These are phyloP conservation scores for Toxostoma redivivum DNA, from an alignment of 2,113 vertebrate species.

Conservation along the genomic window DNA sequence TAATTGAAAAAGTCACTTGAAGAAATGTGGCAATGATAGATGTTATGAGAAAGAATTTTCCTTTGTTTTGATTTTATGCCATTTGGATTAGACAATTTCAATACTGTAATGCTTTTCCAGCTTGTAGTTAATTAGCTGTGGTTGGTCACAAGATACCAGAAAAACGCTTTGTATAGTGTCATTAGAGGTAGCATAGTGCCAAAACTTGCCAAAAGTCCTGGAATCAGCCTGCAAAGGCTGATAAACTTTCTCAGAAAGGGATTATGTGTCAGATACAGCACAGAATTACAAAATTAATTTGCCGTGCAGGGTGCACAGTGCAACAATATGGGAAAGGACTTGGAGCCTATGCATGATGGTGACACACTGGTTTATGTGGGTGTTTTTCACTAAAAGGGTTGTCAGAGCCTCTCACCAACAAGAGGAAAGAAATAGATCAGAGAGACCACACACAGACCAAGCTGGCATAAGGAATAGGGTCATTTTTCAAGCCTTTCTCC, in stretches of 20 bases:
- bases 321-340: background rate
- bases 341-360: background rate
- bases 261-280: background rate
- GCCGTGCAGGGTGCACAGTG: background rate
- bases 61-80: background rate
- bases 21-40: background rate
- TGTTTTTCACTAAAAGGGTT: slow-evolving; percentile 8
- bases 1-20: background rate
- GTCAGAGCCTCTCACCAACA: background rate
- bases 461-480: background rate
- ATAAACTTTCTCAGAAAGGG: slow-evolving; percentile 2
- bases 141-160: background rate
- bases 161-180: background rate
- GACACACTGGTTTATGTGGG: background rate
- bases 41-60: background rate
- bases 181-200: background rate
- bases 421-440: slow-evolving; percentile 4
- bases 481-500: background rate
- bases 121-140: background rate
- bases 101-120: background rate
- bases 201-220: background rate
- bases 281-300: slow-evolving; percentile 14
- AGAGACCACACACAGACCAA: slow-evolving; percentile 19
- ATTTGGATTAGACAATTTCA: background rate
- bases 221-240: background rate